Base-by-base conservation (phyloP, 64 coral and sea anemone species). In the Trachythela sp. region DNA sequence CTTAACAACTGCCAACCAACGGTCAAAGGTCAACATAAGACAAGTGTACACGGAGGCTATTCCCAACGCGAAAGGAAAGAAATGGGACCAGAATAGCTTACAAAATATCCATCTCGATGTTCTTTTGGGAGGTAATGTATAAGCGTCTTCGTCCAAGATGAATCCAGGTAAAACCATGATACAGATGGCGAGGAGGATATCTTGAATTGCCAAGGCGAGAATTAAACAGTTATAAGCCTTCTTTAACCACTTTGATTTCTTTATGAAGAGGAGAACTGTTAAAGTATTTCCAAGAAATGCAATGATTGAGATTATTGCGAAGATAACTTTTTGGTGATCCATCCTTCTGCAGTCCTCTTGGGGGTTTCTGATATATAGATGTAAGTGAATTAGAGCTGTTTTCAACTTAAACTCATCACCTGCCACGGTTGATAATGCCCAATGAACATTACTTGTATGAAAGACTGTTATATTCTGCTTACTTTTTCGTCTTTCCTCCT, bases 11-110 rank as follows among this genome's bases (percentile, higher is more conserved):
- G 92, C 88, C 15, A 90, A 48, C 88, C 92, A 94, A 0, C 88
- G 92, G 17, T 94, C 92, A 22, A 87, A 60, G 6, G 92, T 90
- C 24, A 94, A 43, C 64, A 90, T 24, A 9, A 94, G 45, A 60
- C 88, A 89, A 24, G 89, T 60, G 31, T 94, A 87, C 24, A 87
- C 52, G 2, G 92, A 94, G 36, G 84, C 67, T 0, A 93, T 45
- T 18, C 92, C 88, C 36, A 89, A 87, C 8, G 77, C 50, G 76
- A 93, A 93, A 2, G 85, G 42, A 13, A 90, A 26, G 22, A 90
- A 39, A 0, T 88, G 64, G 40, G 48, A 72, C 84, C 88, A 94
- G 20, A 94, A 54, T 13, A 94, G 43, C 15, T 87, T 76, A 11
- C 92, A 94, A n/a, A 90, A 94, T n/a, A 90, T 50, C 88, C 43